Percentiles rank a stretch among this genome's conserved stretches.
These are phyloP conservation scores for Galeruca laticollis DNA, from an alignment of 2,888 invertebrate species.

Conservation along the genomic window DNA sequence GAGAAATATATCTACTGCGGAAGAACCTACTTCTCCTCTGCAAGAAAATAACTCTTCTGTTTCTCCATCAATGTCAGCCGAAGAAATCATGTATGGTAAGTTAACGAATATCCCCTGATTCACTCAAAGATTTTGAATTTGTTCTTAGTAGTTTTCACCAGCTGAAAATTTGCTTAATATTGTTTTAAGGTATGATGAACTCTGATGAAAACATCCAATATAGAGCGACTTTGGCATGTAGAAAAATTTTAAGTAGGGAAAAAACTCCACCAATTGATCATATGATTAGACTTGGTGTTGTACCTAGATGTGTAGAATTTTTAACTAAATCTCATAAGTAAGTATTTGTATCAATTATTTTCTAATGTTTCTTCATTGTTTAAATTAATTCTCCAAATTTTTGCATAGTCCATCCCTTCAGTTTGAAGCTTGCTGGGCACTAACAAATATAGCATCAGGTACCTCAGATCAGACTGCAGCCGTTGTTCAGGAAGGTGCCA, in stretches of 20 bases:
- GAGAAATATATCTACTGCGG: constrained; percentile 79
- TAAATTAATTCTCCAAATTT: constrained; percentile 16
- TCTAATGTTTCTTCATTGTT: background rate
- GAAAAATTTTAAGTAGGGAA: constrained; percentile 89
- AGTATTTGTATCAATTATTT: constrained; percentile 49
- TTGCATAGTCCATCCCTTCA: constrained; percentile 78
- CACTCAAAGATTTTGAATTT: constrained; percentile 8
- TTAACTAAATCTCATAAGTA: constrained; percentile 80
- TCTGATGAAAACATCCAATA: constrained; percentile 74
- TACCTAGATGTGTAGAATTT: constrained; percentile 85
- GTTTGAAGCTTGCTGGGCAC: constrained; percentile 97
- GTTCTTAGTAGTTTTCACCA: background rate
- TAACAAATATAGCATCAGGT: constrained; percentile 98
- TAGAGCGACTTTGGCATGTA: constrained; percentile 82
- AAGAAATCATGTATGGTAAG: constrained; percentile 78
- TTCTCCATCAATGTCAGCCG: constrained; percentile 71
- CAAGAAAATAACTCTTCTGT: constrained; percentile 67
- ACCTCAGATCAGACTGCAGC: constrained; percentile 90
- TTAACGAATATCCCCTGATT: constrained; percentile 5
- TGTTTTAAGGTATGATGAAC: constrained; percentile 75
- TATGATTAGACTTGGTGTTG: constrained; percentile 86
- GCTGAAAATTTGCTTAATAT: background rate
- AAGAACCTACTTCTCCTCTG: constrained; percentile 69
- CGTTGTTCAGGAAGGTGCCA: constrained; percentile 88
- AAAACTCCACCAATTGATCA: constrained; percentile 91